Conservation (phyloP, 2,888 invertebrate genomes). For the Ophion ellenae region DNA sequence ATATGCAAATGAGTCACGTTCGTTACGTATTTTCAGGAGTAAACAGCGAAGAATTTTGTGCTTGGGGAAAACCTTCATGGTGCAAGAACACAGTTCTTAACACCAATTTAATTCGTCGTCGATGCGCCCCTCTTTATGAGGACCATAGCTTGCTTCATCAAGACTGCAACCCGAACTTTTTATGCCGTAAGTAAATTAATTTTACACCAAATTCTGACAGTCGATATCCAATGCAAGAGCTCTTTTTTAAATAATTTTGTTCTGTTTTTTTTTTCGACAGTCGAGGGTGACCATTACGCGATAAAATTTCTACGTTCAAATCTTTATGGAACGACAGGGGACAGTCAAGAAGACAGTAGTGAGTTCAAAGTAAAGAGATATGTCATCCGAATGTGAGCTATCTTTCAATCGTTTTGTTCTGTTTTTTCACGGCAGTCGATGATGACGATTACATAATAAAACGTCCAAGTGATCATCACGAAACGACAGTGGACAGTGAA, state of each 20-base stretch:
- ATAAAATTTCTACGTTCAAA: too few species aligned
- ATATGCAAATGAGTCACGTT: background rate
- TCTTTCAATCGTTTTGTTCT: too few species aligned
- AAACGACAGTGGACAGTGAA: background rate
- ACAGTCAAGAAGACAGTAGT: too few species aligned
- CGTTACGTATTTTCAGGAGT: constrained; percentile 62
- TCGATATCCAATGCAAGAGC: background rate
- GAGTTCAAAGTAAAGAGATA: too few species aligned
- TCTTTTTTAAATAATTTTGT: background rate
- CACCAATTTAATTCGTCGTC: constrained; percentile 47
- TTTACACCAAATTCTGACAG: background rate
- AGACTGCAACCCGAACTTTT: constrained; percentile 64
- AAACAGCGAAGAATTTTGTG: constrained; percentile 74
- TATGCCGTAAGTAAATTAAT: constrained; percentile 76
- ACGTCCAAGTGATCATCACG: too few species aligned
- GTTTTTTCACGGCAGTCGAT: too few species aligned
- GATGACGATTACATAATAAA: background rate
- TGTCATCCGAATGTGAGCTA: background rate
- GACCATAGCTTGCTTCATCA: constrained; percentile 52
- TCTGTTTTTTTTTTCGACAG: background rate
- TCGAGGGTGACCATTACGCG: too few species aligned
- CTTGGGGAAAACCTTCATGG: constrained; percentile 43
- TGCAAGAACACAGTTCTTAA: constrained; percentile 68
- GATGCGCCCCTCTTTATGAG: constrained; percentile 74
- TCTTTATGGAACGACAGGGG: too few species aligned